phyloP scores from a whole-genome alignment of 2,113 vertebrate genomes.

The Maylandia zebra region DNA sequence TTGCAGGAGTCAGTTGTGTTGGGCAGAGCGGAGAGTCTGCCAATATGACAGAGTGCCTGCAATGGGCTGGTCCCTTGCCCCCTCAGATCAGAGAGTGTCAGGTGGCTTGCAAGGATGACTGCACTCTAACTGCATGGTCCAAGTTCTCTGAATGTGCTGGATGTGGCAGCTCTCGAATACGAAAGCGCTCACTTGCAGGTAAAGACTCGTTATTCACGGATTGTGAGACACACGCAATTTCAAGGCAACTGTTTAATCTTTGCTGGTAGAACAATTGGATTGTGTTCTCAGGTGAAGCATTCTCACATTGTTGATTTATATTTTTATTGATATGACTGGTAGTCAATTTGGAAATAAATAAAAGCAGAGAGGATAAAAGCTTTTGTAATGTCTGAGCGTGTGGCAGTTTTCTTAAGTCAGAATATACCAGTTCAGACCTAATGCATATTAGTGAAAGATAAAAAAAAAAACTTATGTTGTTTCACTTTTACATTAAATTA shows the following conservation, averaged over 20 bases:
- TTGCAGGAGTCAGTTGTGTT: slow-evolving; percentile 80
- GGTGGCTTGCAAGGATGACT: slow-evolving; percentile 86
- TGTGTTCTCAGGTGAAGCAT: background rate
- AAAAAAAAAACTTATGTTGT: background rate
- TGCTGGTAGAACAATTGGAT: background rate
- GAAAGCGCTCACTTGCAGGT: slow-evolving; percentile 85
- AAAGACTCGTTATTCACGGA: background rate
- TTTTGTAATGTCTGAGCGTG: background rate
- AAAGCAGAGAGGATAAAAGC: background rate
- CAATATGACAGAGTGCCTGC: slow-evolving; percentile 75
- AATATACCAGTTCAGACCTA: background rate
- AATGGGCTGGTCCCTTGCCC: slow-evolving; percentile 77
- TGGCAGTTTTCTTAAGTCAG: background rate
- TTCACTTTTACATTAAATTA: background rate
- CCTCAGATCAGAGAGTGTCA: slow-evolving; percentile 75
- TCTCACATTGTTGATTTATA: background rate
- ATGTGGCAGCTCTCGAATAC: slow-evolving; percentile 74
- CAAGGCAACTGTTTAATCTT: background rate
- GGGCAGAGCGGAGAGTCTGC: slow-evolving; percentile 65
- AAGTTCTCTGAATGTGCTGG: slow-evolving; percentile 81
- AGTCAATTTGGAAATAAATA: background rate
- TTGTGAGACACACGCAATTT: background rate
- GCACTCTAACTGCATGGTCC: slow-evolving; percentile 87
- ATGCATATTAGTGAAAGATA: background rate
- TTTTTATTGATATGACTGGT: background rate